These are phyloP conservation scores for Cryptophagus acutangulus DNA, from an alignment of 2,888 invertebrate species.

Conservation along the genomic window DNA sequence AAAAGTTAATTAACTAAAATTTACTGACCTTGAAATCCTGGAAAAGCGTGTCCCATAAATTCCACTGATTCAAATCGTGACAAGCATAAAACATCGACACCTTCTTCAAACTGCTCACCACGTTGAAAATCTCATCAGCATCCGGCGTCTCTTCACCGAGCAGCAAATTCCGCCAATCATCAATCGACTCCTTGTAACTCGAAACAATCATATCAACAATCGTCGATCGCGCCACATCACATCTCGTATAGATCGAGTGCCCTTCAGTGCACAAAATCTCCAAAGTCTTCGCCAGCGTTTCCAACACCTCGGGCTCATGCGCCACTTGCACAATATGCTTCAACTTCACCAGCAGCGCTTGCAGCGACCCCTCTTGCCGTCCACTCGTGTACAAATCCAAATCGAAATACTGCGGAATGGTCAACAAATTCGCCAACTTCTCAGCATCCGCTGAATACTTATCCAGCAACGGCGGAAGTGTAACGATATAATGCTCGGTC, in stretches of 20 bases:
- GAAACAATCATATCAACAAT: slow-evolving; percentile 88
- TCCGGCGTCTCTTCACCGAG: slow-evolving; percentile 82
- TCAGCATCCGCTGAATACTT: slow-evolving; percentile 97
- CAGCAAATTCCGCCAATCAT: slow-evolving; percentile 70
- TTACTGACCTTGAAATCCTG: slow-evolving; percentile 60
- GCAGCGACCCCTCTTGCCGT: slow-evolving; percentile 83
- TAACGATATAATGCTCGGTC: slow-evolving; percentile 92
- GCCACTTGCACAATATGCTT: slow-evolving; percentile 88
- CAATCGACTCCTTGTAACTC: slow-evolving; percentile 78
- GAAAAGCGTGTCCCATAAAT: slow-evolving; percentile 84
- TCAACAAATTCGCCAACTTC: slow-evolving; percentile 88
- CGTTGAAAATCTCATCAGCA: slow-evolving; percentile 92
- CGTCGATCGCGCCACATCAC: slow-evolving; percentile 86
- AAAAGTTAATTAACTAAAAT: too few relatives aligned
- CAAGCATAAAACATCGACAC: slow-evolving; percentile 92
- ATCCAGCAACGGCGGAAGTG: slow-evolving; percentile 82
- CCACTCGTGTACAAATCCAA: slow-evolving; percentile 95
- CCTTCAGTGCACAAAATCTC: slow-evolving; percentile 86
- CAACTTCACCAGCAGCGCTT: slow-evolving; percentile 77
- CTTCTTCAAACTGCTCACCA: slow-evolving; percentile 87
- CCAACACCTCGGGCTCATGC: slow-evolving; percentile 69
- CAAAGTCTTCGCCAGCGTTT: slow-evolving; percentile 87
- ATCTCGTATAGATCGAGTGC: slow-evolving; percentile 80
- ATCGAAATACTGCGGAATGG: slow-evolving; percentile 95
- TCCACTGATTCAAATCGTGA: slow-evolving; percentile 92